These are phyloP conservation scores for Nasonia giraulti DNA, from an alignment of 1,140 invertebrate genomes.

Conservation along the genomic window DNA sequence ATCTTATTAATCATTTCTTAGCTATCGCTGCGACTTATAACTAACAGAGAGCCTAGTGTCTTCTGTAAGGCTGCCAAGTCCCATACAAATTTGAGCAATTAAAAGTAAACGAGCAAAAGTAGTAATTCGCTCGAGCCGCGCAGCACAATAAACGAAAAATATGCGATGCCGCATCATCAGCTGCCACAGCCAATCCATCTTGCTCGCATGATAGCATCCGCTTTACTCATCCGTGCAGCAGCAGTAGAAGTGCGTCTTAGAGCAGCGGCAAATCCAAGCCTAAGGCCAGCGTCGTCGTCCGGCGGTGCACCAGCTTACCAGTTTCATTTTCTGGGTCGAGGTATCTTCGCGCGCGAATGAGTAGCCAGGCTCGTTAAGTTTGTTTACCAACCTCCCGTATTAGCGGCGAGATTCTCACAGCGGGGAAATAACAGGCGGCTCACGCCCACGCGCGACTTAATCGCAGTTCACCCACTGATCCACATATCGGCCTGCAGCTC, in stretches of 20 bases:
- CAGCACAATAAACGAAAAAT: not conserved
- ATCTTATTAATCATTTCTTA: too few relatives aligned
- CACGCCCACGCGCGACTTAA: not conserved
- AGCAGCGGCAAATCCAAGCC: not conserved
- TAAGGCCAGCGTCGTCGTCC: not conserved
- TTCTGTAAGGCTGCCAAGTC: too few relatives aligned
- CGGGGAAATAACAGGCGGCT: not conserved
- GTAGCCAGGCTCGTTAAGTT: slow-evolving; percentile 44
- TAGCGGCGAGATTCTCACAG: slow-evolving; percentile 10
- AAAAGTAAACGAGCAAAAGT: too few relatives aligned
- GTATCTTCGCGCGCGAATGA: slow-evolving; percentile 37
- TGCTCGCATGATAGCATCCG: too few relatives aligned
- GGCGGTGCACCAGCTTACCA: not conserved
- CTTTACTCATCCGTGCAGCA: too few relatives aligned
- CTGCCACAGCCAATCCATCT: too few relatives aligned
- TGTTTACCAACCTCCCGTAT: slow-evolving; percentile 36
- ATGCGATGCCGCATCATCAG: too few relatives aligned
- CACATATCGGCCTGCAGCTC: not conserved
- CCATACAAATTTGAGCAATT: too few relatives aligned
- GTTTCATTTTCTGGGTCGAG: slow-evolving; percentile 38
- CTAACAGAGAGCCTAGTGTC: too few relatives aligned
- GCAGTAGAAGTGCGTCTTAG: too few relatives aligned
- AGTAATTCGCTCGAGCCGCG: too few relatives aligned
- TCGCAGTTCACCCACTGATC: slow-evolving; percentile 37
- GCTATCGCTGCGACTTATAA: too few relatives aligned